A percentile compares a stretch with the other conserved stretches of the same genome.
These are phyloP conservation scores for Cataglyphis rosenhaueri DNA, from an alignment of 2,888 invertebrate genomes.

Conservation along the genomic window DNA sequence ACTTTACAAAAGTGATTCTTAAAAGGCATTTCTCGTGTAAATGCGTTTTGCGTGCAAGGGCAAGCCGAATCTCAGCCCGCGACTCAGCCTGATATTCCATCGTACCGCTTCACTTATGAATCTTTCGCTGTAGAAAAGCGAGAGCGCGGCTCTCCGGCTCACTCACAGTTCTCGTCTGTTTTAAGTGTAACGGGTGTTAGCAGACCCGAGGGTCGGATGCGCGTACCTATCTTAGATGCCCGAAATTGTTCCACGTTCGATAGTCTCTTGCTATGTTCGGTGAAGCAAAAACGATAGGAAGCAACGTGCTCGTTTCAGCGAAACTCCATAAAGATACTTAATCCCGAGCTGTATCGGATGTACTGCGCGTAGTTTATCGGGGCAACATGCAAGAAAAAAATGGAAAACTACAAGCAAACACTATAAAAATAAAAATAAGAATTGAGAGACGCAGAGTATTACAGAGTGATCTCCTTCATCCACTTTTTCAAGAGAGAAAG, in stretches of 20 bases:
- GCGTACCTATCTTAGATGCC: conserved; percentile 61
- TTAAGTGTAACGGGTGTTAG: conserved; percentile 62
- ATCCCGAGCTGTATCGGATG: conserved; percentile 14
- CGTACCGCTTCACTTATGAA: conserved; percentile 80
- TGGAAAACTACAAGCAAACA: neutral
- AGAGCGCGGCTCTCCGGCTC: conserved; percentile 46
- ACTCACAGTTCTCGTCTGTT: conserved; percentile 39
- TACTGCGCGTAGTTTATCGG: conserved; percentile 2
- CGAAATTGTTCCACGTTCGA: conserved; percentile 61
- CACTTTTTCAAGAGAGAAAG: neutral
- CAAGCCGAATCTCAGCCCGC: conserved; percentile 1
- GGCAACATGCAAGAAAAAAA: conserved; percentile 3
- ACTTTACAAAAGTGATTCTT: conserved; percentile 39
- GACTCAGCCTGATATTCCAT: conserved; percentile 77
- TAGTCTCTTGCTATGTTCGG: conserved; percentile 55
- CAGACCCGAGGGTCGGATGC: conserved; percentile 32
- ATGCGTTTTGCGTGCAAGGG: conserved; percentile 53
- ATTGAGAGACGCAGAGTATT: neutral
- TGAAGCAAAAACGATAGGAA: conserved; percentile 67
- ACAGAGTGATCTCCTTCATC: neutral
- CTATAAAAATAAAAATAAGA: conserved; percentile 7
- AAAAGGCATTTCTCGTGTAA: conserved; percentile 53
- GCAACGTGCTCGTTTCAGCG: conserved; percentile 57
- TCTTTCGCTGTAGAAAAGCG: conserved; percentile 71
- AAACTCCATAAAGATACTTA: conserved; percentile 58